A percentile compares a stretch with the other conserved stretches of the same genome.
Evolutionary conservation across 1,140 invertebrate genomes (phyloP).

Genomic region (Medauroidea extradentata): DNA sequence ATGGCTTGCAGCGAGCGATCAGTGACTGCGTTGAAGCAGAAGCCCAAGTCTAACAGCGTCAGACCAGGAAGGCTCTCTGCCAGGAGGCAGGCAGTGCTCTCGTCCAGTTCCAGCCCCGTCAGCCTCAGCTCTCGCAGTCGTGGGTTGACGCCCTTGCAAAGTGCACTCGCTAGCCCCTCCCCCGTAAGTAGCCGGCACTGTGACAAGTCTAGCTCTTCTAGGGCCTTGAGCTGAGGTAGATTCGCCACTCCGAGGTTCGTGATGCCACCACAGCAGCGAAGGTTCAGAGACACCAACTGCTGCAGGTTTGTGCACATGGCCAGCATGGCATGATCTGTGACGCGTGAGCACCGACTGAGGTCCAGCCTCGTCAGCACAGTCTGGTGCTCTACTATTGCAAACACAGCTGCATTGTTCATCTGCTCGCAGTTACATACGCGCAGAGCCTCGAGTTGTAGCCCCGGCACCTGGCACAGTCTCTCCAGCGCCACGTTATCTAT

Average conservation of each 20-base stretch:
- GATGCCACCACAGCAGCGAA: conserved; percentile 55
- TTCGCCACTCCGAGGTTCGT: conserved; percentile 54
- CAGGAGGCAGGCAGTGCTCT: conserved; percentile 52
- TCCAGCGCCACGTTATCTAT: conserved; percentile 58
- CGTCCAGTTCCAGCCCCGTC: conserved; percentile 55
- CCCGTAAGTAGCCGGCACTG: conserved; percentile 60
- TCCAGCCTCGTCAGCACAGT: conserved; percentile 54
- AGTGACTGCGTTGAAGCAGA: conserved; percentile 61
- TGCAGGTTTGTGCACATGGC: conserved; percentile 52
- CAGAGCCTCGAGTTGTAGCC: conserved; percentile 52
- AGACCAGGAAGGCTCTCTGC: conserved; percentile 53
- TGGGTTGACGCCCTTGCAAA: conserved; percentile 27
- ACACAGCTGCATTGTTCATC: conserved; percentile 55
- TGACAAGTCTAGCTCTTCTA: conserved; percentile 59
- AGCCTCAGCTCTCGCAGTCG: conserved; percentile 53
- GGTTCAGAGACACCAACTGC: conserved; percentile 50
- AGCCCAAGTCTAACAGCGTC: conserved; percentile 57
- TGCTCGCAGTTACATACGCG: conserved; percentile 59
- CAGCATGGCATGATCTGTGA: conserved; percentile 57
- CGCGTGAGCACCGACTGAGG: conserved; percentile 55
- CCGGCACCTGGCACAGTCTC: conserved; percentile 47
- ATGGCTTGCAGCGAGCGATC: conserved; percentile 50
- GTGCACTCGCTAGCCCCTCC: conserved; percentile 48
- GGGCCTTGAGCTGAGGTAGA: conserved; percentile 48
- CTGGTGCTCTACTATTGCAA: conserved; percentile 52